phyloP scores from a whole-genome alignment of 2,797 vertebrate genomes.

The Uromys caudimaculatus region DNA sequence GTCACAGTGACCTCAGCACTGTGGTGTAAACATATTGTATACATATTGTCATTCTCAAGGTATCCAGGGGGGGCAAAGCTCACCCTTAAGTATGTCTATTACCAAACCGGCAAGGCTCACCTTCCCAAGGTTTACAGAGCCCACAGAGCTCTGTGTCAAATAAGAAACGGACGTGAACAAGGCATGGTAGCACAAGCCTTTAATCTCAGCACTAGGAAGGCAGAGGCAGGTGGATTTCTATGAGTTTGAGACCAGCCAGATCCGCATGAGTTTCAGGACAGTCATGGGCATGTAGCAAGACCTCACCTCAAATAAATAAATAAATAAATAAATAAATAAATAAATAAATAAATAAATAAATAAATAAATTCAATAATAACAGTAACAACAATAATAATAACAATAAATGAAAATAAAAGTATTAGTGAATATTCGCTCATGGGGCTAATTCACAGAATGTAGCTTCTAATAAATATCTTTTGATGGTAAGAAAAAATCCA shows the following conservation, averaged over 20 bases:
- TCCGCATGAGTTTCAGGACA: neutral
- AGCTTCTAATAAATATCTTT: neutral
- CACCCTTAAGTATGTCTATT: neutral
- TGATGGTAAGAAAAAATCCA: neutral
- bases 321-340: too few relatives aligned
- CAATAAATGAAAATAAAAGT: neutral
- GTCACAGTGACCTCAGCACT: neutral
- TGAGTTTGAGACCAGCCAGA: neutral
- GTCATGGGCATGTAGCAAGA: neutral
- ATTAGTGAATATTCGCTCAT: neutral
- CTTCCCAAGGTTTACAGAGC: neutral
- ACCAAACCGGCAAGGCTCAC: conserved; percentile 4
- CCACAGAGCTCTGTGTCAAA: neutral
- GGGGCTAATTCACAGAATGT: neutral
- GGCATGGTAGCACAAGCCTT: too few relatives aligned
- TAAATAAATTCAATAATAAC: too few relatives aligned
- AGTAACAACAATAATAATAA: neutral
- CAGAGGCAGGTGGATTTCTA: neutral
- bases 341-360: too few relatives aligned
- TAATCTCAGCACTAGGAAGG: neutral
- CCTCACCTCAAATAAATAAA: neutral
- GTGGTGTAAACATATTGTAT: neutral
- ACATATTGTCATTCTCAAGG: neutral
- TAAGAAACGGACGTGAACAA: neutral
- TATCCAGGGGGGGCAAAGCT: neutral